Conservation (phyloP, 2,113 vertebrate genomes). For the Plecotus auritus region DNA sequence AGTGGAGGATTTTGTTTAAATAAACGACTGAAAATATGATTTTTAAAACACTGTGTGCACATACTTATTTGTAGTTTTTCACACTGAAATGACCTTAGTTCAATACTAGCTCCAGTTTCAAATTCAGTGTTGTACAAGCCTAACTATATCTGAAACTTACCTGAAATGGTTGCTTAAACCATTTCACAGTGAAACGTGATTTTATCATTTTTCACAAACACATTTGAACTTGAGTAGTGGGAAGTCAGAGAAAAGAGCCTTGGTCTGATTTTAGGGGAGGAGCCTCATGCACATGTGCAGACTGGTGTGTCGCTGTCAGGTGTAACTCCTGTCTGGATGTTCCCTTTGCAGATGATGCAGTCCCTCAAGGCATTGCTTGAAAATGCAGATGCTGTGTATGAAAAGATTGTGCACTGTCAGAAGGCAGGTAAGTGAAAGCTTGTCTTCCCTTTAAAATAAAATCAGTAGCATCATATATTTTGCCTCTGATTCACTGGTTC, state of each 20-base stretch:
- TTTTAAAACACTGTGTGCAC: background rate
- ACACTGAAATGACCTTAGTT: background rate
- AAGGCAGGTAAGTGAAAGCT: slow-evolving; percentile 84
- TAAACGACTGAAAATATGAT: background rate
- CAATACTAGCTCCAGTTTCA: background rate
- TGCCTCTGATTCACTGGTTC: background rate
- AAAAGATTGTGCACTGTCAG: slow-evolving; percentile 93
- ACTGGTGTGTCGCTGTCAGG: background rate
- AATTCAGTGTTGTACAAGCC: background rate
- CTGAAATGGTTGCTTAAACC: background rate
- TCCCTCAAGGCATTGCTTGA: slow-evolving; percentile 90
- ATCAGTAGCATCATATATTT: background rate
- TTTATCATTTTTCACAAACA: background rate
- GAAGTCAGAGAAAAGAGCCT: background rate
- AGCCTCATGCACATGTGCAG: fast-evolving
- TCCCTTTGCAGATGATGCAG: slow-evolving; percentile 91
- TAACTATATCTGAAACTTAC: background rate
- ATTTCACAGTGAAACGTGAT: fast-evolving
- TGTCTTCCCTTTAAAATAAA: background rate
- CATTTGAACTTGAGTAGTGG: background rate
- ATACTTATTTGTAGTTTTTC: background rate
- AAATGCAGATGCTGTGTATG: slow-evolving; percentile 89
- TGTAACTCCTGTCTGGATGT: slow-evolving; percentile 24
- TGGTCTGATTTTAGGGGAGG: background rate
- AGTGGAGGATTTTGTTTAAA: background rate